A percentile compares a stretch with the other conserved stretches of the same genome.
These are phyloP conservation scores for Melanocharis versteri DNA, from an alignment of 2,113 vertebrate species.

Conservation along the genomic window DNA sequence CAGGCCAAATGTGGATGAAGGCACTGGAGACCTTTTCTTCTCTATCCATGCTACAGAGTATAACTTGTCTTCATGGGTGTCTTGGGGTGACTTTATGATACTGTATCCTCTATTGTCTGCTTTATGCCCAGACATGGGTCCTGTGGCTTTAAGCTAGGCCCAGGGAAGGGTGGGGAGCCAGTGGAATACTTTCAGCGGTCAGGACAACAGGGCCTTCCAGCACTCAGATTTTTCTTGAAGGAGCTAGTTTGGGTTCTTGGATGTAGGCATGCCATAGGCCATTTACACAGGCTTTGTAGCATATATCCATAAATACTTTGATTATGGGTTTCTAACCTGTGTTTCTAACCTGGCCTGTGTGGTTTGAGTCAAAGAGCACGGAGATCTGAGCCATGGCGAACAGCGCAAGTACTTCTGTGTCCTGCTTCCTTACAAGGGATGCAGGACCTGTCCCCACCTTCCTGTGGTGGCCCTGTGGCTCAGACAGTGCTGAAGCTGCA, in stretches of 20 bases:
- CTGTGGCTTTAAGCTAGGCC: too few relatives aligned
- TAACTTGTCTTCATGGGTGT: not conserved
- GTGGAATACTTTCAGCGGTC: too few relatives aligned
- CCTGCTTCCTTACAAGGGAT: not conserved
- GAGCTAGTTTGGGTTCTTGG: not conserved
- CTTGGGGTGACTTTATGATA: too few relatives aligned
- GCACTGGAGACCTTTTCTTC: not conserved
- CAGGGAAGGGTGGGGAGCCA: too few relatives aligned
- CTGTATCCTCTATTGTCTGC: too few relatives aligned
- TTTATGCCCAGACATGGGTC: too few relatives aligned
- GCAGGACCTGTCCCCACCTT: not conserved
- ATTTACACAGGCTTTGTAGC: not conserved
- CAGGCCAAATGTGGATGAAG: not conserved
- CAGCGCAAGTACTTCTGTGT: fast-evolving
- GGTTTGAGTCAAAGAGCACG: not conserved
- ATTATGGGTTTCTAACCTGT: not conserved
- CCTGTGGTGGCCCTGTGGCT: not conserved
- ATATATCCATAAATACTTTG: not conserved
- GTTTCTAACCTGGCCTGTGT: not conserved
- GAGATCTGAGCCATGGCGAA: not conserved
- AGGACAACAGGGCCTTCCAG: not conserved
- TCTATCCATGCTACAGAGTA: not conserved
- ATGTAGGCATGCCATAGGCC: not conserved
- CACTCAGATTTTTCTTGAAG: not conserved
- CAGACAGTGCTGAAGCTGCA: not conserved